phyloP scores from a whole-genome alignment of 2,113 vertebrate genomes.

The Erythrocercus mccallii region DNA sequence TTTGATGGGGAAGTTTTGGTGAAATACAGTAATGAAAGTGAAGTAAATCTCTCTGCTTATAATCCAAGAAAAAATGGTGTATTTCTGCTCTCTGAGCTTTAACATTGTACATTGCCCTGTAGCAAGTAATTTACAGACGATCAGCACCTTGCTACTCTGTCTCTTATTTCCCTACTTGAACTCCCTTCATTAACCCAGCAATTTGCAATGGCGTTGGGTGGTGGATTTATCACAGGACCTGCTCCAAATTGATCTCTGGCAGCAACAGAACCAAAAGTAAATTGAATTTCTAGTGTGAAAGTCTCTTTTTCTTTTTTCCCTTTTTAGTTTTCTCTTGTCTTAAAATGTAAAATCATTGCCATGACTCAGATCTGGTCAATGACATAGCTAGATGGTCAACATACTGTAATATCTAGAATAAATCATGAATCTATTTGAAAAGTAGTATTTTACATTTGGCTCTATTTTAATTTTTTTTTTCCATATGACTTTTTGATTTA shows the following conservation, averaged over 20 bases:
- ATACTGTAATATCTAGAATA: not conserved
- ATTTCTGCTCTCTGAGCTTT: not conserved
- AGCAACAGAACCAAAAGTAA: not conserved
- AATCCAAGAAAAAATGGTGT: not conserved
- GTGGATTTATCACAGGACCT: not conserved
- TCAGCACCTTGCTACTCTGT: not conserved
- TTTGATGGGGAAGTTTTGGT: not conserved
- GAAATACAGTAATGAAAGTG: not conserved
- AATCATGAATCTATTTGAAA: not conserved
- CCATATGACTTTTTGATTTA: not conserved
- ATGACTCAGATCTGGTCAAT: not conserved
- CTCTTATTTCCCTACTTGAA: slow-evolving; percentile 28
- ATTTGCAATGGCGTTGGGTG: not conserved
- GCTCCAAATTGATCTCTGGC: not conserved
- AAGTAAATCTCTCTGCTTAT: not conserved
- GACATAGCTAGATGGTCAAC: not conserved
- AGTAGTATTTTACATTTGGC: not conserved
- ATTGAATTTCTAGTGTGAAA: not conserved
- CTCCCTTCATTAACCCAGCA: slow-evolving; percentile 23
- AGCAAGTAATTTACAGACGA: slow-evolving; percentile 16
- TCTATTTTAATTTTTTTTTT: not conserved
- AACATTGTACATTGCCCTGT: not conserved
- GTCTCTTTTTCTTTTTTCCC: not conserved
- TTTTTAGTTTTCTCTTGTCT: not conserved
- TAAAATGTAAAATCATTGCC: not conserved